Evolutionary conservation across 2,113 vertebrate species (phyloP).

Genomic region (Petrocephalus zakoni): DNA sequence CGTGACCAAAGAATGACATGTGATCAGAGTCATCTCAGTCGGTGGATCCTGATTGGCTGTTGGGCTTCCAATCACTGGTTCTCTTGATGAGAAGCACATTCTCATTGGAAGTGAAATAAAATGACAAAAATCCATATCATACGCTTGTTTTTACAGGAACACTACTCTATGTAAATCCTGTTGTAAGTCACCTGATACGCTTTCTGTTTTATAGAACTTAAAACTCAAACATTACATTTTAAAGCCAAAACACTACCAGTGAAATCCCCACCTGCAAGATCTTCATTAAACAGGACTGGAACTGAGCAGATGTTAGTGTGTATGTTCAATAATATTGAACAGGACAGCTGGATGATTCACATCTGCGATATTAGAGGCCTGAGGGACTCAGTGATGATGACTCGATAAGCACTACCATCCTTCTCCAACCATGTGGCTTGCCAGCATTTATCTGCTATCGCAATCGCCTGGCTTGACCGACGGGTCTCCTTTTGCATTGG

Average conservation of each 20-base stretch:
- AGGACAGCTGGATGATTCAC: neutral
- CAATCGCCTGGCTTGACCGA: neutral
- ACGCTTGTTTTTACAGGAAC: neutral
- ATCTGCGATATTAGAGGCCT: neutral
- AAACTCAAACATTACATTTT: neutral
- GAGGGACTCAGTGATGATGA: neutral
- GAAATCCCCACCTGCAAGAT: neutral
- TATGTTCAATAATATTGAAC: neutral
- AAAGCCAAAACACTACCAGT: neutral
- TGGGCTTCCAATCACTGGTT: neutral
- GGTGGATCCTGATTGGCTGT: neutral
- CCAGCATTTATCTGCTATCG: neutral
- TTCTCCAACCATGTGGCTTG: neutral
- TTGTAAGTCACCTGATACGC: neutral
- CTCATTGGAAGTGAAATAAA: neutral
- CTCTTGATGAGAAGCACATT: neutral
- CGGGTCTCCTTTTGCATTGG: neutral
- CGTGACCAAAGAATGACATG: neutral
- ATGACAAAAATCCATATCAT: neutral
- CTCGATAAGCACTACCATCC: neutral
- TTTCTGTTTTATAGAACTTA: neutral
- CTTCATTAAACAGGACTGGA: neutral
- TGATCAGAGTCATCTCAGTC: neutral
- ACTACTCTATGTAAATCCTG: neutral
- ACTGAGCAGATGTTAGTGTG: constrained; percentile 7